These are phyloP conservation scores for Muscicapa adusta DNA, from an alignment of 2,113 vertebrate genomes.

Conservation along the genomic window DNA sequence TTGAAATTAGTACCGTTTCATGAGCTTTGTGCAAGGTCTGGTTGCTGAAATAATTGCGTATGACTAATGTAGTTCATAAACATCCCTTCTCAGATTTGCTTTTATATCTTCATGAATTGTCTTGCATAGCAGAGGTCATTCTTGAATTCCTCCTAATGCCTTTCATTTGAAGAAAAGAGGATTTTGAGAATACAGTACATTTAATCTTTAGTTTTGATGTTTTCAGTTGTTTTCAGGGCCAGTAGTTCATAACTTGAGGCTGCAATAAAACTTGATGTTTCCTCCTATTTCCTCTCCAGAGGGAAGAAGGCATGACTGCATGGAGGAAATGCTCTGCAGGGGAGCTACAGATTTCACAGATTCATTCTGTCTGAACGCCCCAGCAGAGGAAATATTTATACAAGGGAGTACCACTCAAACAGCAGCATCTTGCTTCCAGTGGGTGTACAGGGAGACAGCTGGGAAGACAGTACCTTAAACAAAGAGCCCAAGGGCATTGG, in stretches of 20 bases:
- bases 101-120: neutral
- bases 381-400: slow-evolving; percentile 34
- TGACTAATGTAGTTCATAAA: neutral
- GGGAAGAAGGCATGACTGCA: neutral
- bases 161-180: neutral
- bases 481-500: neutral
- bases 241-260: neutral
- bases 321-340: neutral
- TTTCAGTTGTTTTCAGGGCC: slow-evolving; percentile 33
- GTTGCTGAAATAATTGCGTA: neutral
- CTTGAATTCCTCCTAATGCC: neutral
- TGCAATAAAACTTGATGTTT: slow-evolving; percentile 3
- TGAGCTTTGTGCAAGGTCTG: neutral
- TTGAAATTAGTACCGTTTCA: neutral
- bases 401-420: neutral
- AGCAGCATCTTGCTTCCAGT: neutral
- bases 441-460: neutral
- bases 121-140: neutral
- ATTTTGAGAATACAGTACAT: neutral
- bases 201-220: slow-evolving; percentile 2
- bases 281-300: neutral
- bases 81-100: neutral
- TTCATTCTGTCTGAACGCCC: neutral
- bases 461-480: neutral
- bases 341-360: neutral